Evolutionary conservation across 2,113 vertebrate species (phyloP).

Genomic region (Sinocyclocheilus anophthalmus): DNA sequence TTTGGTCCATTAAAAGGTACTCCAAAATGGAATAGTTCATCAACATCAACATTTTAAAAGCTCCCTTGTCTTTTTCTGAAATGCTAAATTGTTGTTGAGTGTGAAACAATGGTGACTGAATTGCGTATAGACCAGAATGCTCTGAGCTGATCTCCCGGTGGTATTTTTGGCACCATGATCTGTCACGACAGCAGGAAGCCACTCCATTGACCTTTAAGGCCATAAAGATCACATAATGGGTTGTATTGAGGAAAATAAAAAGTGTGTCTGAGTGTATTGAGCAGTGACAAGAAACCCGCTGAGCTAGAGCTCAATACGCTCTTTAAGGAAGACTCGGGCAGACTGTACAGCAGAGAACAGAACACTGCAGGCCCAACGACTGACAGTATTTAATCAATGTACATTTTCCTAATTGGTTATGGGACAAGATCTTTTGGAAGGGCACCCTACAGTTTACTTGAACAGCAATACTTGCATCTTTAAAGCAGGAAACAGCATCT

Average conservation of each 20-base stretch:
- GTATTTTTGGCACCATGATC: conserved; percentile 59
- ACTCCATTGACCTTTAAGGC: conserved; percentile 71
- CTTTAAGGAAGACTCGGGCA: conserved; percentile 53
- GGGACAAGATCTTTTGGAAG: conserved; percentile 19
- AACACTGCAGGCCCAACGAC: conserved; percentile 21
- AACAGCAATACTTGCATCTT: neutral
- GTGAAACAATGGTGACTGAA: conserved; percentile 23
- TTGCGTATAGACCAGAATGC: conserved; percentile 32
- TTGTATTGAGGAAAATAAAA: conserved; percentile 68
- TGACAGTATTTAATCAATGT: conserved; percentile 56
- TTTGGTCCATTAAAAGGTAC: neutral
- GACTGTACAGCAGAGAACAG: conserved; percentile 27
- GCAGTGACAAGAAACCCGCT: conserved; percentile 62
- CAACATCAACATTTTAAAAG: neutral
- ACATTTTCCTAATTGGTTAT: conserved; percentile 45
- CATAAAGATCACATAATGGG: conserved; percentile 66
- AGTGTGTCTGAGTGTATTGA: conserved; percentile 65
- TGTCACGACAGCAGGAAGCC: conserved; percentile 58
- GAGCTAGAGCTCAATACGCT: conserved; percentile 63
- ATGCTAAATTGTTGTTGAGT: neutral
- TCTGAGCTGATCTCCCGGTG: conserved; percentile 41
- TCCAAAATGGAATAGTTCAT: neutral
- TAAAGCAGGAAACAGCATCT: neutral
- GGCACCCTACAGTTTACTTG: neutral
- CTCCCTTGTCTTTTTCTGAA: neutral